Percentiles rank a stretch among this genome's conserved stretches.
Conservation (phyloP, 2,888 invertebrate species). For the Pollenia amentaria region DNA sequence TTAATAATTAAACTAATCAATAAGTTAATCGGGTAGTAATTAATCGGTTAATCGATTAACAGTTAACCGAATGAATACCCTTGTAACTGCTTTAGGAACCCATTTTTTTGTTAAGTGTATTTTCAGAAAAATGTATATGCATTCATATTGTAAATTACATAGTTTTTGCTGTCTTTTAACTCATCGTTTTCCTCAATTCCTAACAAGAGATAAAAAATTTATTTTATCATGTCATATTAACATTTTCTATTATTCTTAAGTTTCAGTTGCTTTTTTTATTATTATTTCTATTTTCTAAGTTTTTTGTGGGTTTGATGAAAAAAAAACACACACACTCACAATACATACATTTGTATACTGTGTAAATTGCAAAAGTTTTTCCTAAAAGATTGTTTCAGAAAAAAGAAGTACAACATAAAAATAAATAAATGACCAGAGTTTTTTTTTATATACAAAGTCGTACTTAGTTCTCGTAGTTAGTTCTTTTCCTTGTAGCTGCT, state of each 20-base stretch:
- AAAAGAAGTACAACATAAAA: slow-evolving; percentile 47
- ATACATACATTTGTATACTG: slow-evolving; percentile 41
- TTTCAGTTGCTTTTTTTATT: slow-evolving; percentile 36
- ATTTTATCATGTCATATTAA: slow-evolving; percentile 72
- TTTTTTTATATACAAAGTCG: slow-evolving; percentile 1
- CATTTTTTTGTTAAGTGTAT: background rate
- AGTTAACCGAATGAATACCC: no score
- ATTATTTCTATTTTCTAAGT: background rate
- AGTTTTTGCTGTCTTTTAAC: background rate
- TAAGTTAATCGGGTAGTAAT: no score
- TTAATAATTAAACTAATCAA: no score
- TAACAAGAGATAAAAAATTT: slow-evolving; percentile 41
- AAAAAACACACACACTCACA: background rate
- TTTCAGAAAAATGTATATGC: slow-evolving; percentile 37
- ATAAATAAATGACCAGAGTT: slow-evolving; percentile 73
- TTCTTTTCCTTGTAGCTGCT: slow-evolving; percentile 29
- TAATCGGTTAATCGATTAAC: no score
- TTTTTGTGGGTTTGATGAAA: slow-evolving; percentile 12
- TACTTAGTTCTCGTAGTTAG: slow-evolving; percentile 11
- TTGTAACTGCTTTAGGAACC: no score
- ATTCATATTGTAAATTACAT: slow-evolving; percentile 47
- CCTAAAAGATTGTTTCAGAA: slow-evolving; percentile 52
- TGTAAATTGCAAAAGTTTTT: slow-evolving; percentile 72
- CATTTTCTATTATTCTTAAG: slow-evolving; percentile 60
- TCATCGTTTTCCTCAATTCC: slow-evolving; percentile 33